Evolutionary conservation across 2,113 vertebrate genomes (phyloP).

Genomic region (Mastomys natalensis): DNA sequence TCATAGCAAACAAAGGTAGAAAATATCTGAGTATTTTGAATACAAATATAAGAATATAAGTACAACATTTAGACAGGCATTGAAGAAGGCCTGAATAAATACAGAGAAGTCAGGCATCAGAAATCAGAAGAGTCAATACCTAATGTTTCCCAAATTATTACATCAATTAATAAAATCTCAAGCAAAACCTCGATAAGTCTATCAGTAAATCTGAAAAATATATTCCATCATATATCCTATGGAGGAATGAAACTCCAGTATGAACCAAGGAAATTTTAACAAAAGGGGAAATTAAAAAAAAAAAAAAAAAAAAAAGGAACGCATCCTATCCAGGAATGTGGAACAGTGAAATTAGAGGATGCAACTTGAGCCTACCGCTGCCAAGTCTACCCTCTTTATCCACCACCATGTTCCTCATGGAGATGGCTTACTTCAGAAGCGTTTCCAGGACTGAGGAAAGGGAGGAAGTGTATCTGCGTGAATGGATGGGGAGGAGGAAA

Average conservation of each 20-base stretch:
- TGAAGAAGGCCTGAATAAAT: not conserved
- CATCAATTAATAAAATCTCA: not conserved
- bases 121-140: not conserved
- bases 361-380: not conserved
- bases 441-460: conserved; percentile 12
- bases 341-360: not conserved
- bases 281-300: too few relatives aligned
- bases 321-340: not conserved
- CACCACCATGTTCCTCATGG: not conserved
- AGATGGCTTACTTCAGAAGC: not conserved
- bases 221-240: not conserved
- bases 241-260: not conserved
- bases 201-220: not conserved
- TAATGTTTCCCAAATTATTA: not conserved
- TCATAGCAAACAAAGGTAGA: not conserved
- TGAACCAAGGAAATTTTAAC: not conserved
- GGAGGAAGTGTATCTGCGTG: not conserved
- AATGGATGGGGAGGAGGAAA: not conserved
- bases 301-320: not conserved
- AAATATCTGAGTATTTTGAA: not conserved
- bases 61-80: not conserved
- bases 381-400: not conserved
- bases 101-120: not conserved
- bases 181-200: not conserved
- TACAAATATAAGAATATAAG: not conserved